A percentile compares a stretch with the other conserved stretches of the same genome.
These are phyloP conservation scores for Ophraella communa DNA, from an alignment of 2,888 invertebrate species.

Conservation along the genomic window DNA sequence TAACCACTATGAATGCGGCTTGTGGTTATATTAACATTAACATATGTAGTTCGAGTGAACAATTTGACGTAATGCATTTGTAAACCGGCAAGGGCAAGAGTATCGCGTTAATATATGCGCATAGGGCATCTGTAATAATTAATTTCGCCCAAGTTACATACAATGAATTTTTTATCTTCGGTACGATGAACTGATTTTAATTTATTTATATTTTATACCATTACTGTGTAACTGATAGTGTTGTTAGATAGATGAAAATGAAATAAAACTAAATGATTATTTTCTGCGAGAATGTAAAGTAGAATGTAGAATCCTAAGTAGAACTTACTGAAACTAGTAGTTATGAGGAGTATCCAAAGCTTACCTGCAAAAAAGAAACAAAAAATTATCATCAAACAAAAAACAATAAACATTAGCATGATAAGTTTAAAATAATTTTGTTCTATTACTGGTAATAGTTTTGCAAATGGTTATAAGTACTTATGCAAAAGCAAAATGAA, in stretches of 20 bases:
- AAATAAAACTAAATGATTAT: neutral
- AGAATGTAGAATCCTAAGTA: too few species aligned
- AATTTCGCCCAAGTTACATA: constrained; percentile 30
- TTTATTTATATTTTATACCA: constrained; percentile 17
- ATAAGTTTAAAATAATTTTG: too few species aligned
- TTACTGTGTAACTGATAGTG: neutral
- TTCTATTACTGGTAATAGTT: too few species aligned
- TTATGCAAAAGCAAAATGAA: too few species aligned
- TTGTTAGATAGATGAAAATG: neutral
- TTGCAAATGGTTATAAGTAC: too few species aligned
- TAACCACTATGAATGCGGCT: constrained; percentile 49
- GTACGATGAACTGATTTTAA: constrained; percentile 7
- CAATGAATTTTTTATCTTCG: constrained; percentile 31
- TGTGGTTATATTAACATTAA: constrained; percentile 54
- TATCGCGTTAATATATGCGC: constrained; percentile 40
- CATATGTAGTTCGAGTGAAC: constrained; percentile 50
- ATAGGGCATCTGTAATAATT: constrained; percentile 32
- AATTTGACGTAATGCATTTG: constrained; percentile 51
- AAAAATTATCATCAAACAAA: too few species aligned
- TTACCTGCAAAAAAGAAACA: too few species aligned
- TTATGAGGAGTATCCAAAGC: too few species aligned
- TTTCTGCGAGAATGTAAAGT: too few species aligned
- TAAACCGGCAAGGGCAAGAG: constrained; percentile 39
- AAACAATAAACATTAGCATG: too few species aligned
- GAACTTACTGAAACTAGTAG: too few species aligned